Percentiles rank a stretch among this genome's conserved stretches.
Conservation (phyloP, 2,888 invertebrate species). For the Stenoptilia bipunctidactyla region DNA sequence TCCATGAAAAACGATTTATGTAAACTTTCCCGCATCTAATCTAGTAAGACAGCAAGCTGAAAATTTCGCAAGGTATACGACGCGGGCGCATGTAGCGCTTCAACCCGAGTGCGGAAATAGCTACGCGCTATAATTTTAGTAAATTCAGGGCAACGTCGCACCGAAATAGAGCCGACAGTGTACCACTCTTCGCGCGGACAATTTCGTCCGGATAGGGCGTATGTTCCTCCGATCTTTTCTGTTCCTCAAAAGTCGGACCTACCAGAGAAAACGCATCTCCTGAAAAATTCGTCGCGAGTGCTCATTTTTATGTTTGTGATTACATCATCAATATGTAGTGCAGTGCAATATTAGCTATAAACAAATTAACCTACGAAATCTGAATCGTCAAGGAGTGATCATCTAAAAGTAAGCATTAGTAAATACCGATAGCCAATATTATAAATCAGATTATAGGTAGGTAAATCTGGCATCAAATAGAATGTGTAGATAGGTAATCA, state of each 20-base stretch:
- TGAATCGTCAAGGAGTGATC: no score
- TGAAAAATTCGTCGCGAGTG: conserved; percentile 27
- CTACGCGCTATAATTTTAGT: conserved; percentile 66
- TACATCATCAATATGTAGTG: neutral
- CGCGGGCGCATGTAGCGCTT: conserved; percentile 40
- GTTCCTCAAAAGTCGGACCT: neutral
- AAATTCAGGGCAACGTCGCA: conserved; percentile 68
- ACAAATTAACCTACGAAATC: no score
- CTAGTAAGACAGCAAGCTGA: conserved; percentile 1
- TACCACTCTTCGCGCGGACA: conserved; percentile 58
- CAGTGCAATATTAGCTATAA: neutral
- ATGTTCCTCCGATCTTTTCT: conserved; percentile 26
- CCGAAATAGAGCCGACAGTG: conserved; percentile 61
- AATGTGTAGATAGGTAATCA: neutral
- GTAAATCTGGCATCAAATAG: no score
- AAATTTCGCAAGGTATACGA: conserved; percentile 44
- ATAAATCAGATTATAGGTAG: no score
- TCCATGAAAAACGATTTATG: no score
- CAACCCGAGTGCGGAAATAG: conserved; percentile 66
- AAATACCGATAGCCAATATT: no score
- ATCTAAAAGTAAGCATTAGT: no score
- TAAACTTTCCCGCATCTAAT: no score
- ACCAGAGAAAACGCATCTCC: conserved; percentile 5
- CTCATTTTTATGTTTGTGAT: neutral
- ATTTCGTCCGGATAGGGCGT: conserved; percentile 65